Evolutionary conservation across 2,888 invertebrate species (phyloP).

Genomic region (Epistrophe eligans): DNA sequence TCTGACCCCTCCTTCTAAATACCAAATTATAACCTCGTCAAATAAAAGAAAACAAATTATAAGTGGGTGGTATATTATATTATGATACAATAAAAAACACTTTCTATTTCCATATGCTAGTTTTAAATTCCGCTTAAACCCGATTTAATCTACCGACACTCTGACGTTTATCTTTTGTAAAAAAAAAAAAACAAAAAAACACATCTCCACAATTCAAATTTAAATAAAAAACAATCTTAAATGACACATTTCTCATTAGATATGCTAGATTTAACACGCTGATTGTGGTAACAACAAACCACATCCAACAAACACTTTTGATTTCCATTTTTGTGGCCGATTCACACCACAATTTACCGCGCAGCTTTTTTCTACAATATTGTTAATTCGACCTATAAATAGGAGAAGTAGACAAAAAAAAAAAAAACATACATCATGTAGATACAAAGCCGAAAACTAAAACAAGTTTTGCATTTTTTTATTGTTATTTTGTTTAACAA

Average conservation of each 20-base stretch:
- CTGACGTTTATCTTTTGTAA: conserved; percentile 1
- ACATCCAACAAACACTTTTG: conserved; percentile 31
- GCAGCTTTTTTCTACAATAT: conserved; percentile 21
- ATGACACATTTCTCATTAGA: conserved; percentile 29
- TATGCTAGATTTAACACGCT: conserved; percentile 47
- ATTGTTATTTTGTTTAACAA: conserved; percentile 53
- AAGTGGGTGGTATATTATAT: background rate
- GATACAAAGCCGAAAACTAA: conserved; percentile 22
- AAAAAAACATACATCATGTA: too few species aligned
- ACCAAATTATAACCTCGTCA: too few species aligned
- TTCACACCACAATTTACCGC: conserved; percentile 43
- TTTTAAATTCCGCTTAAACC: background rate
- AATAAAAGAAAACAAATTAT: background rate
- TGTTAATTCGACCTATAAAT: conserved; percentile 30
- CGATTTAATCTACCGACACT: conserved; percentile 9
- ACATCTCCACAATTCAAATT: conserved; percentile 13
- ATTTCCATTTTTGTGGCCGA: conserved; percentile 31
- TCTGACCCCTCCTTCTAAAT: too few species aligned
- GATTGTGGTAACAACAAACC: conserved; percentile 28
- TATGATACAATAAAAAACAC: conserved; percentile 5
- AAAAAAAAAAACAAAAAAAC: background rate
- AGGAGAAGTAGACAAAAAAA: conserved; percentile 3
- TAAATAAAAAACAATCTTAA: conserved; percentile 33
- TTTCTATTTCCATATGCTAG: conserved; percentile 22
- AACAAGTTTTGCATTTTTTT: conserved; percentile 50